Base-by-base conservation (phyloP, 2,888 invertebrate genomes). In the Polyploca ridens region DNA sequence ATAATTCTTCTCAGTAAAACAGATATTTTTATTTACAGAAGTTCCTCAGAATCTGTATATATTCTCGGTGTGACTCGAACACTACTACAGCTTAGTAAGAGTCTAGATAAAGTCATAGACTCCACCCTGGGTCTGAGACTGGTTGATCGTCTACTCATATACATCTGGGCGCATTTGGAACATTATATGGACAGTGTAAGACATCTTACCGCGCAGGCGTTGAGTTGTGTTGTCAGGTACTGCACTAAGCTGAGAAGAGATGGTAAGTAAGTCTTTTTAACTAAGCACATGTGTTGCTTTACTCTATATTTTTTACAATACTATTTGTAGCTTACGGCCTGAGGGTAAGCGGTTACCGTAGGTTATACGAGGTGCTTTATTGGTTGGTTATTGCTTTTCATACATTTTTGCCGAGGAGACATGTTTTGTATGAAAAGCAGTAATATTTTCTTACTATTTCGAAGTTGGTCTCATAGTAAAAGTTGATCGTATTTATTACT, bases 141-240 rank as follows among this genome's bases (percentile, higher is more conserved):
- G 3, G 76, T 83, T 61, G 78, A 79, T 0, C 46, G 58, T 0
- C 71, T 90, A 66, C 75, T 88, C 62, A 60, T 64, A 33, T 96
- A 95, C 82, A 88, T 95, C 33, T 95, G 95, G 94, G 83, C 90
- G 0, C 95, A 96, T 74, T 85, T 96, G 60, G 96, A 96, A 62
- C 96, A 96, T 85, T 94, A 94, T 76, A 94, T 96, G 82, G 96
- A 97, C 79, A 95, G 95, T 70, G 96, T 97, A 33, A 85, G 96
- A 0, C 95, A 96, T 76, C 86, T 96, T 63, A 88, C 95, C 0
- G 94, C 93, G 33, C 94, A 95, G 69, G 84, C 95, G 33, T 83
- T 93, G 49, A 76, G 69, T 0, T 73, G 77, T 35, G 73, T 90
- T 3, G 85, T 91, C 0, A 82, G 71, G 33, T 86, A 88, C 69